Percentiles rank a stretch among this genome's conserved stretches.
phyloP scores from a whole-genome alignment of 2,797 vertebrate species.

The Remorina albescens region DNA sequence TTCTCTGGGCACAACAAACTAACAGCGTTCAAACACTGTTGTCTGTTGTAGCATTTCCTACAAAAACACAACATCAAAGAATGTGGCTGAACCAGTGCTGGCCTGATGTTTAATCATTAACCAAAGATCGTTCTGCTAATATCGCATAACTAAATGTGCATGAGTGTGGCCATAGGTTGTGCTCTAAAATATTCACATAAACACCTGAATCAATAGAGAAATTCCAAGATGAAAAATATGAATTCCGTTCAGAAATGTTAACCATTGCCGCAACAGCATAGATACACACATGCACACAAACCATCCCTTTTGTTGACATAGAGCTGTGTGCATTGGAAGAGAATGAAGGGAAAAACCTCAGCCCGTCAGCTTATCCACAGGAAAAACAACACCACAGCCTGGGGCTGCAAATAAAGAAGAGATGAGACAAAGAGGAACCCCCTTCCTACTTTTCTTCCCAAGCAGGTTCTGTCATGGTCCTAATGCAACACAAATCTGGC shows the following conservation, averaged over 20 bases:
- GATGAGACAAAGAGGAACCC: slow-evolving; percentile 69
- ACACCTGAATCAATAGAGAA: slow-evolving; percentile 47
- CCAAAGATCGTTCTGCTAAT: slow-evolving; percentile 28
- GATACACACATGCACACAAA: slow-evolving; percentile 17
- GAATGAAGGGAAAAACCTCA: slow-evolving; percentile 41
- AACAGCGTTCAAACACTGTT: slow-evolving; percentile 23
- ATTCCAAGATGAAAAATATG: slow-evolving; percentile 11
- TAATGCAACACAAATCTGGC: slow-evolving; percentile 45
- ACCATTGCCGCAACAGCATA: background rate
- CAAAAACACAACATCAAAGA: slow-evolving; percentile 51
- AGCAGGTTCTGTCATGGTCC: slow-evolving; percentile 27
- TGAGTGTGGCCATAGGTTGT: slow-evolving; percentile 12
- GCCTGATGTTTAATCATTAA: slow-evolving; percentile 67
- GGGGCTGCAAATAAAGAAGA: slow-evolving; percentile 68
- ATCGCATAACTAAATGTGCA: background rate
- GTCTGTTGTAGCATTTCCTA: slow-evolving; percentile 24
- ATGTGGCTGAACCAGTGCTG: slow-evolving; percentile 35
- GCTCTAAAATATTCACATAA: slow-evolving; percentile 3
- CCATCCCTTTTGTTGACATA: slow-evolving; percentile 38
- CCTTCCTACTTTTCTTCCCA: slow-evolving; percentile 31
- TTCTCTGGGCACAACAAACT: slow-evolving; percentile 26
- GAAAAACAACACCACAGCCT: slow-evolving; percentile 58
- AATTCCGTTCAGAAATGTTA: slow-evolving; percentile 22
- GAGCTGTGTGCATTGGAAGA: slow-evolving; percentile 40
- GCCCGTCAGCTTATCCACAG: slow-evolving; percentile 32